Conservation (phyloP, 2,797 vertebrate genomes). For the Acanthiza pusilla region DNA sequence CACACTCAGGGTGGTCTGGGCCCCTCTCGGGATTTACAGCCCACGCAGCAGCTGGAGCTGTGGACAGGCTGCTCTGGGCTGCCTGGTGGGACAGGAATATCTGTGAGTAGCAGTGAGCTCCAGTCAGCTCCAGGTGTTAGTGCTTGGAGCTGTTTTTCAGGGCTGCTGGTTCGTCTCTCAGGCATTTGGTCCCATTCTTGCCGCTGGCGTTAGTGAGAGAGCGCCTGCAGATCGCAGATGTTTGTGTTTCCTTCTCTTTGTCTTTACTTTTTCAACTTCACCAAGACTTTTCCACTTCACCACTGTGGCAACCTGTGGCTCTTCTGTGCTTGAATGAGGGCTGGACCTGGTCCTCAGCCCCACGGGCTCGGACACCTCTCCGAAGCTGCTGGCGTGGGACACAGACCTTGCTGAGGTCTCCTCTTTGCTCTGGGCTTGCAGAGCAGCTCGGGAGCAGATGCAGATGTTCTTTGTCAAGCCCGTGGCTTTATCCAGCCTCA, state of each 20-base stretch:
- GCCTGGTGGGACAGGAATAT: not conserved
- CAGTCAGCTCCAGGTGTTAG: constrained; percentile 11
- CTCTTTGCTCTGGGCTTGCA: not conserved
- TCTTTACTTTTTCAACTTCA: not conserved
- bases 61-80: constrained; percentile 17
- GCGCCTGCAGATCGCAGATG: not conserved
- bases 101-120: not conserved
- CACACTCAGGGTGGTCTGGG: not conserved
- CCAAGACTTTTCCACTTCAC: not conserved
- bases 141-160: not conserved
- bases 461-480: not conserved
- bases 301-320: not conserved
- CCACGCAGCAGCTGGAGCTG: not conserved
- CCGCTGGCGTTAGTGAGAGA: not conserved
- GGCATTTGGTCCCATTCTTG: not conserved
- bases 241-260: constrained; percentile 20
- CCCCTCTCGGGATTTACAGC: not conserved
- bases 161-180: not conserved
- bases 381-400: fast-evolving
- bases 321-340: not conserved
- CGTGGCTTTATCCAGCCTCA: not conserved
- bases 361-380: fast-evolving
- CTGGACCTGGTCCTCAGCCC: not conserved
- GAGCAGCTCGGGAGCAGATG: not conserved
- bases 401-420: not conserved